Evolutionary conservation across 2,888 invertebrate genomes (phyloP).

Genomic region (Patella pellucida): DNA sequence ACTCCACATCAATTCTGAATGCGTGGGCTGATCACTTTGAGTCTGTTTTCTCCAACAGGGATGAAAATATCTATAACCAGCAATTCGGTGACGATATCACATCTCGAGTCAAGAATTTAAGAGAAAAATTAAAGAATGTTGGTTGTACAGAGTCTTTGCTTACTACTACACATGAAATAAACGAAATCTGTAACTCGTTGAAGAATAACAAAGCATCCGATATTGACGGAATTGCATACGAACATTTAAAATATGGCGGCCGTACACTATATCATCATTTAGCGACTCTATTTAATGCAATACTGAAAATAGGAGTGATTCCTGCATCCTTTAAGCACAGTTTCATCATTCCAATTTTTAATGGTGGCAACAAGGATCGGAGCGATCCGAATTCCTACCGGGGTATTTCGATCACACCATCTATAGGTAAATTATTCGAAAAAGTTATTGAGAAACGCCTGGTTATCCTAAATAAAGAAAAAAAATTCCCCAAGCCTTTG

Average conservation of each 20-base stretch:
- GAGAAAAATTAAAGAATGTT: neutral
- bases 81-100: neutral
- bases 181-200: neutral
- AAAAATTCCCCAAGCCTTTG: slow-evolving; percentile 10
- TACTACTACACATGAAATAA: neutral
- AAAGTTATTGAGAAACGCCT: neutral
- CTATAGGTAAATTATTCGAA: slow-evolving; percentile 16
- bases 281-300: neutral
- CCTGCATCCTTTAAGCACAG: slow-evolving; percentile 9
- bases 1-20: neutral
- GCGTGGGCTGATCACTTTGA: neutral
- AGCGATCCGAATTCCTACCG: slow-evolving; percentile 13
- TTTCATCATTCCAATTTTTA: slow-evolving; percentile 12
- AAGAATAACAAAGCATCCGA: slow-evolving; percentile 1
- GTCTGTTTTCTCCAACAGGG: neutral
- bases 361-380: slow-evolving; percentile 14
- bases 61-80: no score
- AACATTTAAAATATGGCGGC: neutral
- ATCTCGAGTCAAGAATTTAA: neutral
- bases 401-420: slow-evolving; percentile 14
- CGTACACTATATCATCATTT: neutral
- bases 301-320: neutral
- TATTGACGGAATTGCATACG: neutral
- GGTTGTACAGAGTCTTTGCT: neutral
- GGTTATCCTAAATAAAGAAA: neutral